These are phyloP conservation scores for Meloidogyne exigua DNA, from an alignment of 1,140 invertebrate species.

Conservation along the genomic window DNA sequence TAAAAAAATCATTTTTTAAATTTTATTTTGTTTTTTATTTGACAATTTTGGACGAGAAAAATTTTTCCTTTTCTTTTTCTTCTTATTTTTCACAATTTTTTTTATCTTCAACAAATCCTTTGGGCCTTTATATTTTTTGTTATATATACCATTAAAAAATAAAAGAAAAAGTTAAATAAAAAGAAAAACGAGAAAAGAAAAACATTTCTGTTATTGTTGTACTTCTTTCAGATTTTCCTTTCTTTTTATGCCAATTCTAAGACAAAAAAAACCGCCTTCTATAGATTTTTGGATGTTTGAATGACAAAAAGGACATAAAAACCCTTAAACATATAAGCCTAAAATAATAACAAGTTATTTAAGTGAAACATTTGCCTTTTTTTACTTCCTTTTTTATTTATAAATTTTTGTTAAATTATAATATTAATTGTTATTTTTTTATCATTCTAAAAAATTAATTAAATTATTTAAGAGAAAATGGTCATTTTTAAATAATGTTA, in stretches of 20 bases:
- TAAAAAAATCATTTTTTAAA: not conserved
- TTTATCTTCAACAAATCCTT: not conserved
- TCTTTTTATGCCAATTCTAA: not conserved
- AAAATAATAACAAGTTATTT: no score
- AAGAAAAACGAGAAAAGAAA: not conserved
- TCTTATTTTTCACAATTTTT: not conserved
- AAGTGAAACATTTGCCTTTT: not conserved
- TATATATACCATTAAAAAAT: not conserved
- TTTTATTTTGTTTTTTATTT: not conserved
- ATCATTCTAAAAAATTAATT: no score
- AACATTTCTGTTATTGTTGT: not conserved
- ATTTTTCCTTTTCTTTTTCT: not conserved
- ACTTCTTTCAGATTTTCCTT: not conserved
- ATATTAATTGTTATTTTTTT: no score
- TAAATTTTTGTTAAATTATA: no score
- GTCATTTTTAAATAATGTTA: no score
- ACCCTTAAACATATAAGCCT: no score
- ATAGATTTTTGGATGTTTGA: conserved; percentile 18
- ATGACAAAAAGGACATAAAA: not conserved
- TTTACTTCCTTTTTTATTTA: not conserved
- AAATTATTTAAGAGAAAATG: no score
- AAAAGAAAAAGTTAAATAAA: no score
- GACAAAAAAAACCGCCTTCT: conserved; percentile 5
- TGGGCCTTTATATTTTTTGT: not conserved
- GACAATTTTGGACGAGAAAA: not conserved